Percentiles rank a stretch among this genome's conserved stretches.
phyloP scores from a whole-genome alignment of 2,113 vertebrate genomes.

The Blennius ocellaris region DNA sequence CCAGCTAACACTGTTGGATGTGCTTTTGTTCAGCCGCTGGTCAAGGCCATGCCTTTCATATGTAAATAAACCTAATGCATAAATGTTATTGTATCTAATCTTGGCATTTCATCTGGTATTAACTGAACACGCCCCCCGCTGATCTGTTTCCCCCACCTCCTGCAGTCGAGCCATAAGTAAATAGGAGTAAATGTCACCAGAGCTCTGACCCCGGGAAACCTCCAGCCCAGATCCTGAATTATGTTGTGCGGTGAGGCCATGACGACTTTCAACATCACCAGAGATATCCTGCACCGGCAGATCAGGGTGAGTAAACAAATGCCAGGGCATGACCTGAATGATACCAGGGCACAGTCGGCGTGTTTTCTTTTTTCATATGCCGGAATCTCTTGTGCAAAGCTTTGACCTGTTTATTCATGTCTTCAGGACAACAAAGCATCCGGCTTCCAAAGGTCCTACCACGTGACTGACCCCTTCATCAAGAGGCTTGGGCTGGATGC shows the following conservation, averaged over 20 bases:
- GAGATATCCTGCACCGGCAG: slow-evolving; percentile 92
- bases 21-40: background rate
- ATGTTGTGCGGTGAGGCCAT: slow-evolving; percentile 86
- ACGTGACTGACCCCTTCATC: slow-evolving; percentile 97
- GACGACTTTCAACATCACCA: slow-evolving; percentile 93
- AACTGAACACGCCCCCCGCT: background rate
- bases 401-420: slow-evolving; percentile 29
- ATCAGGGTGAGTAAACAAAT: slow-evolving; percentile 78
- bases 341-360: background rate
- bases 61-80: background rate
- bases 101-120: background rate
- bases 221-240: slow-evolving; percentile 64
- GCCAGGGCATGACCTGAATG: background rate
- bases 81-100: background rate
- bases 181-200: slow-evolving; percentile 84
- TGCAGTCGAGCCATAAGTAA: slow-evolving; percentile 25
- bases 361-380: background rate
- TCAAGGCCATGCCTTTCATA: too few relatives aligned
- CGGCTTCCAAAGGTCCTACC: slow-evolving; percentile 92
- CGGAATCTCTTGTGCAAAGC: background rate
- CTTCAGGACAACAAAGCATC: slow-evolving; percentile 90
- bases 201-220: slow-evolving; percentile 74
- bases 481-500: slow-evolving; percentile 95
- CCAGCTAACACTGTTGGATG: background rate
- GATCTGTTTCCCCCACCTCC: slow-evolving; percentile 9